phyloP scores from a whole-genome alignment of 2,797 vertebrate species.

The Leucoraja ocellata region DNA sequence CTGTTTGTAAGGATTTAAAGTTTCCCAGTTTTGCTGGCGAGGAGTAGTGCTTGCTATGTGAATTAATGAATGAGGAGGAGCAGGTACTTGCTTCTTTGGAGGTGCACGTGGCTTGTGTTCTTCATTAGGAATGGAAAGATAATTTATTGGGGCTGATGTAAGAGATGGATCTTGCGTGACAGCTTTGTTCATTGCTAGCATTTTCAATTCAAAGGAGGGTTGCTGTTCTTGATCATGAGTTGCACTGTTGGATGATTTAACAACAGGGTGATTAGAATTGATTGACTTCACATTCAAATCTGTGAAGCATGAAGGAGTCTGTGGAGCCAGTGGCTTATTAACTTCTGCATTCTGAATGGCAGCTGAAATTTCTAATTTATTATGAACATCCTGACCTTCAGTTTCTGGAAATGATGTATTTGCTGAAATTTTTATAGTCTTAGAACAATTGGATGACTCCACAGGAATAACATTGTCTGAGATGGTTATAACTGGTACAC shows the following conservation, averaged over 20 bases:
- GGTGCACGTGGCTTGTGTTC: constrained; percentile 39
- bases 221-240: background rate
- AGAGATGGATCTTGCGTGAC: background rate
- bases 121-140: constrained; percentile 50
- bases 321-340: background rate
- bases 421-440: background rate
- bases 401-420: background rate
- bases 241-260: background rate
- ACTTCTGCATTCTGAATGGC: constrained; percentile 46
- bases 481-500: background rate
- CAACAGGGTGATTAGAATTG: background rate
- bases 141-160: constrained; percentile 42
- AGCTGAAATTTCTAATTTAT: constrained; percentile 55
- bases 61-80: background rate
- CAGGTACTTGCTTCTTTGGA: constrained; percentile 21
- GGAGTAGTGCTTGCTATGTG: background rate
- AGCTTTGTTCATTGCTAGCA: background rate
- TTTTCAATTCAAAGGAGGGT: background rate
- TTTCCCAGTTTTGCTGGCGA: constrained; percentile 10
- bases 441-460: background rate
- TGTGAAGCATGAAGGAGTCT: background rate
- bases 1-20: background rate
- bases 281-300: background rate
- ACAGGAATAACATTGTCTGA: background rate
- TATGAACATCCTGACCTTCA: constrained; percentile 41